A percentile compares a stretch with the other conserved stretches of the same genome.
These are phyloP conservation scores for Tiliqua scincoides DNA, from an alignment of 2,113 vertebrate species.

Conservation along the genomic window DNA sequence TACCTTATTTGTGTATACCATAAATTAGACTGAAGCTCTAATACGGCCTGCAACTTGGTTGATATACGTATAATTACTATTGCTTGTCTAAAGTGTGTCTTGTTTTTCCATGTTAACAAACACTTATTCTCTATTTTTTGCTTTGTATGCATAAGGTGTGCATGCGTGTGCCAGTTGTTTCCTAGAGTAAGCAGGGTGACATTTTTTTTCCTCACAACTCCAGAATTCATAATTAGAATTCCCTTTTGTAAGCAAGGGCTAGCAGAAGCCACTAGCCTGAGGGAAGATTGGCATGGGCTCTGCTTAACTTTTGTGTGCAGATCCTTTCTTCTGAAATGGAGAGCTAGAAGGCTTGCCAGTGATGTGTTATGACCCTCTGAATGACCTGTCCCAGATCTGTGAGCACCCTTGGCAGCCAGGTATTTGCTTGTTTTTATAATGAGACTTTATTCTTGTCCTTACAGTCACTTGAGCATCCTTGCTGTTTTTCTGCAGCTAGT, in stretches of 20 bases:
- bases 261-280: not conserved
- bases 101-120: accelerated
- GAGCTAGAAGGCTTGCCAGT: accelerated
- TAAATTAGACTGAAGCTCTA: not conserved
- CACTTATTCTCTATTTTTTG: not conserved
- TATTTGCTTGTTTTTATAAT: not conserved
- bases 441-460: not conserved
- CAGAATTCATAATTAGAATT: not conserved
- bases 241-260: conserved; percentile 25
- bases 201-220: not conserved
- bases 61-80: accelerated
- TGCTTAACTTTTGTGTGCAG: not conserved
- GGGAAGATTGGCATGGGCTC: not conserved
- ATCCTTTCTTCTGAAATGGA: conserved; percentile 4
- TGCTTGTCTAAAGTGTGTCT: no score
- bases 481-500: not conserved
- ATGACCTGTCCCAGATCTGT: not conserved
- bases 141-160: not conserved
- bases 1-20: not conserved
- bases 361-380: not conserved
- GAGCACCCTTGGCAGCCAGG: not conserved
- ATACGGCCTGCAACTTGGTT: not conserved
- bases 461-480: not conserved
- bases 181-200: accelerated
- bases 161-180: not conserved